Base-by-base conservation (phyloP, 2,888 invertebrate genomes). In the Mycalesis mineus region DNA sequence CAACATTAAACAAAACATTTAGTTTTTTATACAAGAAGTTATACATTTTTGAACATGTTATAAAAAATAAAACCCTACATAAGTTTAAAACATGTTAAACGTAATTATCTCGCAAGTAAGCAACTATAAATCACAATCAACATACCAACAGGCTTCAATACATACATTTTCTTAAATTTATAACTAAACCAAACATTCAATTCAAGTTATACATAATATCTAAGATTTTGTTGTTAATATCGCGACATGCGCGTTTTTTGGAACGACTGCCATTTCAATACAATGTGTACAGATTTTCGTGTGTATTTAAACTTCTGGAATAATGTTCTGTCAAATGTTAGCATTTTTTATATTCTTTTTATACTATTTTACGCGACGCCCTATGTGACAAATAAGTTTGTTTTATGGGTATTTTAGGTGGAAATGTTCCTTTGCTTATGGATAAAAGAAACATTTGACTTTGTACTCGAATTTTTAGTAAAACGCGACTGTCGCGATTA, bases 51-150 rank as follows among this genome's bases (percentile, higher is more conserved):
- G 31, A 31, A 44, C 44, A 44, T 44, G 13, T 45, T 41, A 41
- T 17, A 29, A 44, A 28, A 29, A 31, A 31, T 42, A n/a, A 45
- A 45, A 15, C 7, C 50, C 55, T 58, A 58, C 51, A 58, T 45
- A 58, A 39, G 11, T 47, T 33, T 47, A 14, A 37, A 51, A 51
- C 51, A 29, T 50, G 7, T 60, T 22, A 2, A 60, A 60, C 57
- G 40, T 56, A 48, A 42, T 56, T 49, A 22, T 31, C 39, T 53
- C 31, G 22, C 52, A 52, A 52, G 29, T 37, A 33, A 47, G 47
- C 47, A 48, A 55, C 55, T 48, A 49, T 41, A 33, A 56, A 50
- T 44, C 56, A 56, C 40, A 51, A 50, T 39, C 39, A 41, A 59
- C 33, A 52, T 14, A 53, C 53, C 49, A 60, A 60, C 60, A 36